Conservation (phyloP, 2,888 invertebrate species). For the Schizaphis graminum region DNA sequence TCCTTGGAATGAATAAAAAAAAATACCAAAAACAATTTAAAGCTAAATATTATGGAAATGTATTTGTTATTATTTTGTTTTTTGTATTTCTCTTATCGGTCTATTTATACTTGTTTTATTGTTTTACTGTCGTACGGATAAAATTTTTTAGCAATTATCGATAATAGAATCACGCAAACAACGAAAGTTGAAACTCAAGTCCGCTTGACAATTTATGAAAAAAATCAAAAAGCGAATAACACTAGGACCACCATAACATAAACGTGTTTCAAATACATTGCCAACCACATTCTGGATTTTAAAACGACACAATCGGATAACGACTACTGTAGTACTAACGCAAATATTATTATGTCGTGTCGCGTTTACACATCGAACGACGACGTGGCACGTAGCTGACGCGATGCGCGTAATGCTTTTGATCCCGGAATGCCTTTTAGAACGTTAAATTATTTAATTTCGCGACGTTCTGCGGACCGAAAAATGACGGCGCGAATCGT, state of each 20-base stretch:
- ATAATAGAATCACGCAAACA: not conserved
- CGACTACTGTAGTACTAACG: not conserved
- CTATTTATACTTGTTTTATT: not conserved
- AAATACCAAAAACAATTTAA: not conserved
- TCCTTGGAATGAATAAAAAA: not conserved
- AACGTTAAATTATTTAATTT: slow-evolving; percentile 10
- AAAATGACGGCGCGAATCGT: not conserved
- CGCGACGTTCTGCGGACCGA: not conserved
- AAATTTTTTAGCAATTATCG: not conserved
- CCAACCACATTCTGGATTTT: not conserved
- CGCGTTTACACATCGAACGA: not conserved
- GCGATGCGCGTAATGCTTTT: not conserved
- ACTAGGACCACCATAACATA: not conserved
- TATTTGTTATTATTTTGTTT: not conserved
- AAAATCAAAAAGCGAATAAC: not conserved
- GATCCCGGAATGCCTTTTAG: not conserved
- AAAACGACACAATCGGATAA: not conserved
- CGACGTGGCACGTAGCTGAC: not conserved
- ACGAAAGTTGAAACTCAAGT: not conserved
- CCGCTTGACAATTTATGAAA: not conserved
- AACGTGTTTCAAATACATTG: not conserved
- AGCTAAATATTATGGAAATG: not conserved
- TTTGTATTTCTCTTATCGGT: not conserved
- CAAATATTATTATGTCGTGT: not conserved
- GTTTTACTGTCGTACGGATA: not conserved